Evolutionary conservation across 2,888 invertebrate genomes (phyloP).

Genomic region (Xylophagus ater): DNA sequence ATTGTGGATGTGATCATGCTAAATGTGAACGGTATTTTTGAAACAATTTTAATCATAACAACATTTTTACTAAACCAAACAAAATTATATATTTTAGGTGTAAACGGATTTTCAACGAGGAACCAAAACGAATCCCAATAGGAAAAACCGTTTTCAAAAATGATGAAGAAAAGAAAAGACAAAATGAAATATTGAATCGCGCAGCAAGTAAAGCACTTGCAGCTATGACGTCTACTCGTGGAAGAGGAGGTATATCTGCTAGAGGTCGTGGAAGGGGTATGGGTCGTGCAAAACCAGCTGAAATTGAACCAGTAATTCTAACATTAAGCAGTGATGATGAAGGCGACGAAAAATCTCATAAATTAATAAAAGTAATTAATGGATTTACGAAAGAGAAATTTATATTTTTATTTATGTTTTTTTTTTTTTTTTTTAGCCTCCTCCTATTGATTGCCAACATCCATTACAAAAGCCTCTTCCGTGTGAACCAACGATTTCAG

Average conservation of each 20-base stretch:
- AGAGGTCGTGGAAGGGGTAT: conserved; percentile 24
- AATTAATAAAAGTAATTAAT: conserved; percentile 7
- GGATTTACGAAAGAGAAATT: not conserved
- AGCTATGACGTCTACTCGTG: not conserved
- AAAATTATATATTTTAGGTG: conserved; percentile 39
- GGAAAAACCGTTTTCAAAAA: conserved; percentile 10
- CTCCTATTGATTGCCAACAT: conserved; percentile 17
- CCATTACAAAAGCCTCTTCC: conserved; percentile 25
- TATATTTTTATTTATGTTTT: not conserved
- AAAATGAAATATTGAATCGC: conserved; percentile 15
- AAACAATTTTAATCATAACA: conserved; percentile 17
- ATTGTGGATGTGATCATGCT: conserved; percentile 65
- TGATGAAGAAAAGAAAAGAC: conserved; percentile 27
- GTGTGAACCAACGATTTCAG: conserved; percentile 31
- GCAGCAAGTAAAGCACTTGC: conserved; percentile 20
- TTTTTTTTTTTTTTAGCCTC: conserved; percentile 8
- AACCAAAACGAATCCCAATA: conserved; percentile 47
- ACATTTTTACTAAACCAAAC: conserved; percentile 1
- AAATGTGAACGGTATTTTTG: conserved; percentile 58
- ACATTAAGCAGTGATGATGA: conserved; percentile 63
- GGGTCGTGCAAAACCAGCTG: conserved; percentile 43
- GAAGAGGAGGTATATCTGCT: conserved; percentile 12
- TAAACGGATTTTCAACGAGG: conserved; percentile 57
- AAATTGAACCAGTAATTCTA: conserved; percentile 56
- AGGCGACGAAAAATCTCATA: conserved; percentile 29